Conservation (phyloP, 2,797 vertebrate species). For the Chiropotes sagulatus region DNA sequence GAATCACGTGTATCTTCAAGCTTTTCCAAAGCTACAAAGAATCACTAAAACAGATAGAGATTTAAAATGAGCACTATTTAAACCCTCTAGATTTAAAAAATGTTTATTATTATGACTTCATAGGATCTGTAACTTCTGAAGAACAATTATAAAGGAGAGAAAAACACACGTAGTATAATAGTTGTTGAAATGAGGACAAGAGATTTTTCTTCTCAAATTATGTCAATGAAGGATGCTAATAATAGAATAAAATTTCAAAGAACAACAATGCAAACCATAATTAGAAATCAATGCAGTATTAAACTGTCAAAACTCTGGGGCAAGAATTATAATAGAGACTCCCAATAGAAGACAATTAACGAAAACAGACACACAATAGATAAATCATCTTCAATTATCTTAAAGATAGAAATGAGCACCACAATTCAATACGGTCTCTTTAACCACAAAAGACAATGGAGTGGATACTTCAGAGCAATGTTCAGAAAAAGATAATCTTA, state of each 20-base stretch:
- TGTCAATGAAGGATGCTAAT: constrained; percentile 21
- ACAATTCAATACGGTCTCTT: neutral
- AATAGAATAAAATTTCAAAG: constrained; percentile 38
- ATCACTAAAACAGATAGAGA: constrained; percentile 18
- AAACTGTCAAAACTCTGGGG: neutral
- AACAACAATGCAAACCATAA: constrained; percentile 12
- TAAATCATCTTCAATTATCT: neutral
- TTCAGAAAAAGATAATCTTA: neutral
- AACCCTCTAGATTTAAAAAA: constrained; percentile 23
- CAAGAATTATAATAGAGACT: neutral
- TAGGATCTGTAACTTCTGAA: neutral
- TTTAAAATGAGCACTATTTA: constrained; percentile 9
- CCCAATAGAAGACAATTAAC: neutral
- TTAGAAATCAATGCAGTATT: constrained; percentile 33
- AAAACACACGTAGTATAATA: neutral
- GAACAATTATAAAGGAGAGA: neutral
- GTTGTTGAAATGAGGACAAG: constrained; percentile 18
- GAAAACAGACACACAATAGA: neutral
- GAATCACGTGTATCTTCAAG: neutral
- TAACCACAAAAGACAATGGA: neutral
- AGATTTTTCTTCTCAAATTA: neutral
- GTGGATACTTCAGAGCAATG: neutral
- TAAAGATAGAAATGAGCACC: neutral
- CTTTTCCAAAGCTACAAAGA: neutral
- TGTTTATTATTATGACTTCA: neutral